Percentiles rank a stretch among this genome's conserved stretches.
Conservation (phyloP, 1,140 invertebrate genomes). For the Megalonaias nervosa region DNA sequence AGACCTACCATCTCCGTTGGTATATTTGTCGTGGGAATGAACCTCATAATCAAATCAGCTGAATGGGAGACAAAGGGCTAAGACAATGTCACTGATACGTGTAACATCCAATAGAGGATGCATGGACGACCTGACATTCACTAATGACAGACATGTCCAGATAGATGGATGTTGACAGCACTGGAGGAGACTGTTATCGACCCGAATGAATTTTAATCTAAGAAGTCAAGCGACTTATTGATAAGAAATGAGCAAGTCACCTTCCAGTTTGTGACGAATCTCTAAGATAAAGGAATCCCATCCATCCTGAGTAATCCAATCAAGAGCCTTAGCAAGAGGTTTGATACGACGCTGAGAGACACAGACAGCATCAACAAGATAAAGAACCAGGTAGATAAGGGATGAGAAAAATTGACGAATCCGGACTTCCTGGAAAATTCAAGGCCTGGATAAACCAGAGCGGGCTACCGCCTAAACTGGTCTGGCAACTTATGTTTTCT, state of each 20-base stretch:
- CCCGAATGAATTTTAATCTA: background rate
- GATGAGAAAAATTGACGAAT: background rate
- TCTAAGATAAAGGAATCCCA: background rate
- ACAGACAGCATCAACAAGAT: background rate
- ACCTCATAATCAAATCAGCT: background rate
- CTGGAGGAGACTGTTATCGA: background rate
- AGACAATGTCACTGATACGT: background rate
- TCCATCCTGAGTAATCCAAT: background rate
- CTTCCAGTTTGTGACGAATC: background rate
- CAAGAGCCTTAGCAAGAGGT: slow-evolving; percentile 6
- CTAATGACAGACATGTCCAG: slow-evolving; percentile 6
- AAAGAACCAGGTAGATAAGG: background rate
- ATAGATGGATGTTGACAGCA: background rate
- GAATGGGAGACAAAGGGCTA: background rate
- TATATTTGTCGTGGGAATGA: background rate
- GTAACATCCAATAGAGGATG: background rate
- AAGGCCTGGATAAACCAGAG: background rate
- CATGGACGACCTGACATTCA: background rate
- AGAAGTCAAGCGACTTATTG: background rate
- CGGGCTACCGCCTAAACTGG: background rate
- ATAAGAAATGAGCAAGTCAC: background rate
- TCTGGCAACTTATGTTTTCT: slow-evolving; percentile 22
- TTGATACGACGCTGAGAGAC: background rate
- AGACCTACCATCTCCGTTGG: background rate
- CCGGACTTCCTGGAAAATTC: background rate